Base-by-base conservation (phyloP, 2,888 invertebrate genomes). In the Lasius fuliginosus region DNA sequence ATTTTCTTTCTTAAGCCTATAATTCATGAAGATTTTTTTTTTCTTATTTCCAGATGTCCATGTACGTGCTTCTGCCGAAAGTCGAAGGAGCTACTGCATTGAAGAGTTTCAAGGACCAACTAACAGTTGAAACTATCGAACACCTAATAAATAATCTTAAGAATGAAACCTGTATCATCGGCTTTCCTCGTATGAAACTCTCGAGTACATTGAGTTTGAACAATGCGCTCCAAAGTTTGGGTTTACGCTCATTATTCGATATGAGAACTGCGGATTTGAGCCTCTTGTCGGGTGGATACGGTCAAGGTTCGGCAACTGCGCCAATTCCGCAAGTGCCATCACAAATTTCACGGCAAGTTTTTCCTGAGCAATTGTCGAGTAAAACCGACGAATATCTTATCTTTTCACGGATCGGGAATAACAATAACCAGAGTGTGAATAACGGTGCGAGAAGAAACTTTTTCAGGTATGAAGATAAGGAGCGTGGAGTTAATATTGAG, bases 101-200 rank as follows among this genome's bases (percentile, higher is more conserved):
- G 60, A 92, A 95, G 8, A 93, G 95, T 1, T 92, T 97, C 9
- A 95, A 97, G 92, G 93, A 93, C 0, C 92, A 93, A 1, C 90
- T 97, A 30, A 95, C 95, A 60, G 95, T 95, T 40, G 92, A 94
- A 0, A 95, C 95, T 76, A 94, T 97, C 42, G 95, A 96, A 33
- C 88, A 92, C 0, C 88, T 97, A 53, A 96, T 96, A 23, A 93
- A 92, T 18, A 95, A 95, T 75, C 95, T 96, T 92, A 93, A 90
- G 1, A 94, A 94, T 42, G 95, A 95, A 8, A 95, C 96, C 8
- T 95, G 96, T 40, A 95, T 97, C 2, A 93, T 97, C 0, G 95
- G 96, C 49, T 95, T 97, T 53, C 98, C 98, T 0, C 97, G 97
- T 93, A 97, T 98, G 97, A 96, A 97, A 89, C 94, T 98, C 1